Conservation (phyloP, 2,797 vertebrate genomes). For the Lepus oiostolus region DNA sequence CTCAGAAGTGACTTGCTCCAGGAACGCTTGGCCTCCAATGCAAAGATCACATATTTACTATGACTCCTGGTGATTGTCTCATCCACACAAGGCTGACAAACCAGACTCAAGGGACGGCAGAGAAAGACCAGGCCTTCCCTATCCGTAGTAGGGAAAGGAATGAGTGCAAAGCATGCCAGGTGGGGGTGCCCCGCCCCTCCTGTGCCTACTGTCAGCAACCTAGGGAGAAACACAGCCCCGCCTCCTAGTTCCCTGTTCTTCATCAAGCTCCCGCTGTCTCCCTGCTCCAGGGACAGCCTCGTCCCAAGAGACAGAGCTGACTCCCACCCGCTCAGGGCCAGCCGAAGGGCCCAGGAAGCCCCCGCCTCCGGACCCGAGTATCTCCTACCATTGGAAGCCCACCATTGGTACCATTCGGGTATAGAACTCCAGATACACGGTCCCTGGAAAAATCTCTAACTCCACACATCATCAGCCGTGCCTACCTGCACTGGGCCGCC, state of each 20-base stretch:
- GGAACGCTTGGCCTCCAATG: conserved; percentile 3
- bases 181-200: neutral
- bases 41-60: conserved; percentile 28
- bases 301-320: neutral
- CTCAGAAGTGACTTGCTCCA: neutral
- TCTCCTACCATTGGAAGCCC: neutral
- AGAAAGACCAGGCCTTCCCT: neutral
- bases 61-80: neutral
- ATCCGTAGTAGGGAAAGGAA: neutral
- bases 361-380: neutral
- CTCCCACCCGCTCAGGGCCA: neutral
- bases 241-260: neutral
- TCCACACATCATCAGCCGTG: neutral
- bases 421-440: neutral
- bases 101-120: neutral
- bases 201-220: neutral
- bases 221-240: neutral
- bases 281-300: neutral
- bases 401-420: conserved; percentile 22
- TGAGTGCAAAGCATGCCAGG: neutral
- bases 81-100: neutral
- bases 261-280: conserved; percentile 17
- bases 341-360: neutral
- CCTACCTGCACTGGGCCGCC: neutral
- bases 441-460: neutral